Percentiles rank a stretch among this genome's conserved stretches.
Conservation (phyloP, 2,797 vertebrate species). For the Agapornis canus region DNA sequence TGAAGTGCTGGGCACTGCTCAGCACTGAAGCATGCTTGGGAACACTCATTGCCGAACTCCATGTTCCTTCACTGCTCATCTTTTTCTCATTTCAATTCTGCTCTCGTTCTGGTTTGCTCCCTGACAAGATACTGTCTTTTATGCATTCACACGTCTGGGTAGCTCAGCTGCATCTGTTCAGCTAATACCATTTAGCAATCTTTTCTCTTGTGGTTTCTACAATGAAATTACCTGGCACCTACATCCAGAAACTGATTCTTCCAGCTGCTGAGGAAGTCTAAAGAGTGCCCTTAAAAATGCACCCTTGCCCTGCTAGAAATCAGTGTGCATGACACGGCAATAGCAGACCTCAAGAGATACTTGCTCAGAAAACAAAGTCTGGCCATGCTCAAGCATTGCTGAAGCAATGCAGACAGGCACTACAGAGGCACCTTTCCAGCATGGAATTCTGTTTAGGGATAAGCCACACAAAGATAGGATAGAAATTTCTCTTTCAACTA, state of each 20-base stretch:
- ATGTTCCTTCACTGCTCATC: background rate
- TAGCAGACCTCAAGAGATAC: background rate
- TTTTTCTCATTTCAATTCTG: background rate
- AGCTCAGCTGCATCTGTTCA: background rate
- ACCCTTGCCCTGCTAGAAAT: background rate
- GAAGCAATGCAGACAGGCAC: background rate
- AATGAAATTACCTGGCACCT: background rate
- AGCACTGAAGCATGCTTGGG: background rate
- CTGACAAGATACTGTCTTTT: background rate
- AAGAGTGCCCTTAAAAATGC: background rate
- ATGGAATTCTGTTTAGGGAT: background rate
- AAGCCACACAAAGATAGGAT: background rate
- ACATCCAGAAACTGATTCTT: background rate
- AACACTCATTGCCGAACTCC: background rate
- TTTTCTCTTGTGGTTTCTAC: background rate
- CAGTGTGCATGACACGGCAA: rapidly evolving
- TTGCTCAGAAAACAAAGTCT: background rate
- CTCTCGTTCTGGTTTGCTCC: background rate
- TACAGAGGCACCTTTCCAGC: background rate
- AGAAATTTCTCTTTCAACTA: background rate
- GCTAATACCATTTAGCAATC: background rate
- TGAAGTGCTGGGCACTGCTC: background rate
- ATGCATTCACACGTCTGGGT: background rate
- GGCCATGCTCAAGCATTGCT: background rate
- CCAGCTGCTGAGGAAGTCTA: background rate